A percentile compares a stretch with the other conserved stretches of the same genome.
phyloP scores from a whole-genome alignment of 2,888 invertebrate genomes.

The Cheilosia scutellata region DNA sequence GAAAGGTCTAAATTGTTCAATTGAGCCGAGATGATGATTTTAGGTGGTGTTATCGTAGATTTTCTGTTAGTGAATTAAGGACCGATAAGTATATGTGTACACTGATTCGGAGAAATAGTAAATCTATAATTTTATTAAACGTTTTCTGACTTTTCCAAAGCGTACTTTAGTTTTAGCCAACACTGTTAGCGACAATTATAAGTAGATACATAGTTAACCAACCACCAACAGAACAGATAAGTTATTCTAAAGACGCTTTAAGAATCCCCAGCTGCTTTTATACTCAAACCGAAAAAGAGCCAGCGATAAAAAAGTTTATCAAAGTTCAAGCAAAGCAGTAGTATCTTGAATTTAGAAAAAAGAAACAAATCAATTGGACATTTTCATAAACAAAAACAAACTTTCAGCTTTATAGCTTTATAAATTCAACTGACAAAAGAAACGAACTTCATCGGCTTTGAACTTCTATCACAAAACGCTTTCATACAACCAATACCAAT shows the following conservation, averaged over 20 bases:
- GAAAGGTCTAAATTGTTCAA: too few relatives aligned
- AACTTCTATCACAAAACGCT: constrained; percentile 61
- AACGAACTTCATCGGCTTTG: constrained; percentile 65
- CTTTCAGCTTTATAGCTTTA: constrained; percentile 52
- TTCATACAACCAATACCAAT: constrained; percentile 47
- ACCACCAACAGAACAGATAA: too few relatives aligned
- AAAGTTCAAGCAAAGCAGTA: constrained; percentile 41
- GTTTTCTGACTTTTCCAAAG: too few relatives aligned
- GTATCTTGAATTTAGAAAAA: constrained; percentile 3
- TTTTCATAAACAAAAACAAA: constrained; percentile 49
- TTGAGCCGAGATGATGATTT: too few relatives aligned
- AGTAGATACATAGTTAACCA: too few relatives aligned
- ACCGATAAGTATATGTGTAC: too few relatives aligned
- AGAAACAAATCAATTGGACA: constrained; percentile 34
- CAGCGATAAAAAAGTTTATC: constrained; percentile 13
- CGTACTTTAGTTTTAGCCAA: too few relatives aligned
- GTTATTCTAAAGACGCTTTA: not conserved
- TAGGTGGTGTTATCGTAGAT: too few relatives aligned
- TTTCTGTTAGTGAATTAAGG: too few relatives aligned
- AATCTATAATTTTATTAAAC: too few relatives aligned
- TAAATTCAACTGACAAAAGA: constrained; percentile 32
- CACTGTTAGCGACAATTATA: too few relatives aligned
- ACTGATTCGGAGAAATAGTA: too few relatives aligned
- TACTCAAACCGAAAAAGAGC: not conserved
- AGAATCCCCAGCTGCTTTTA: not conserved